Conservation (phyloP, 2,888 invertebrate genomes). For the Drosophila pseudotakahashii region DNA sequence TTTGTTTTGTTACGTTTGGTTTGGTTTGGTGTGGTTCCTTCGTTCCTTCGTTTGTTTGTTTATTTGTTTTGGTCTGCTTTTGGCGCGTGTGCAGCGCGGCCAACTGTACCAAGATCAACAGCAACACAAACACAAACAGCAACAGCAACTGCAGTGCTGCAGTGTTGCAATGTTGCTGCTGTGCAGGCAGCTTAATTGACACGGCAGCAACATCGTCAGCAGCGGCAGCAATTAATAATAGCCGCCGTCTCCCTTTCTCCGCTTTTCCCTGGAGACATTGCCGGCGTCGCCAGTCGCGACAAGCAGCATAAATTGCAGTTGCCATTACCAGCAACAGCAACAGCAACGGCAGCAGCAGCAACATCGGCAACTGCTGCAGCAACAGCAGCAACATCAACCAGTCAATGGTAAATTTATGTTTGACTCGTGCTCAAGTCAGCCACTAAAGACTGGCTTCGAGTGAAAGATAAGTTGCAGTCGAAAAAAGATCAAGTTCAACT, state of each 20-base stretch:
- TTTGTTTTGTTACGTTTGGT: constrained; percentile 23
- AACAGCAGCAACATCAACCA: constrained; percentile 30
- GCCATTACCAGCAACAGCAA: constrained; percentile 25
- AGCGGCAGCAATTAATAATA: constrained; percentile 35
- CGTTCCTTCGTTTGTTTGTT: constrained; percentile 24
- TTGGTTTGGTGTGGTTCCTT: constrained; percentile 14
- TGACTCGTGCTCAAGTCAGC: constrained; percentile 68
- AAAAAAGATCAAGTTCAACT: neutral
- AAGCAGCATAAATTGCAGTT: constrained; percentile 36
- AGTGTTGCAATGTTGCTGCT: constrained; percentile 21
- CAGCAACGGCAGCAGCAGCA: constrained; percentile 19
- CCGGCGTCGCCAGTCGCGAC: constrained; percentile 15
- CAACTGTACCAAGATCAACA: constrained; percentile 64
- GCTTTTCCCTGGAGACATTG: constrained; percentile 17
- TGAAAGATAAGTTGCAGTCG: constrained; percentile 7
- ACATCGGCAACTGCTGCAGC: constrained; percentile 16
- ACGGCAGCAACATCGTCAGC: constrained; percentile 20
- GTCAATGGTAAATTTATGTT: constrained; percentile 71
- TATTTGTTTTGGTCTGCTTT: constrained; percentile 57
- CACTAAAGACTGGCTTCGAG: constrained; percentile 28
- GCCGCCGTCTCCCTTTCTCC: constrained; percentile 19
- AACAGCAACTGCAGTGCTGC: constrained; percentile 10
- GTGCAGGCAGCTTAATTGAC: constrained; percentile 38
- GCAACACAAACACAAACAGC: neutral
- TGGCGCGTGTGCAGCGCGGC: constrained; percentile 63